These are phyloP conservation scores for Noctua janthina DNA, from an alignment of 2,888 invertebrate genomes.

Conservation along the genomic window DNA sequence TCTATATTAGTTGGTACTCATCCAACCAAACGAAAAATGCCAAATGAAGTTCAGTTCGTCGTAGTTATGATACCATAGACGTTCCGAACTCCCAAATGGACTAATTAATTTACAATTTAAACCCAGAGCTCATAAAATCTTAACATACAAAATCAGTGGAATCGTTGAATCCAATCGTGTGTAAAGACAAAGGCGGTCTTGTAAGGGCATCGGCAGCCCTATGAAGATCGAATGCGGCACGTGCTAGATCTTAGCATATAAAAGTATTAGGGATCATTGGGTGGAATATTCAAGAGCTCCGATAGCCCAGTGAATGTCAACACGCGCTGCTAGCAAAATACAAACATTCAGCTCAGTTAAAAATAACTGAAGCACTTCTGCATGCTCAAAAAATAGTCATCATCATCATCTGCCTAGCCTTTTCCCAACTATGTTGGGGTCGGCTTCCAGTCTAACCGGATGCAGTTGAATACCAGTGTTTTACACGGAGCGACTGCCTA, in stretches of 20 bases:
- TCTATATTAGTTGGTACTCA: background rate
- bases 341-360: background rate
- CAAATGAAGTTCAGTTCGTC: background rate
- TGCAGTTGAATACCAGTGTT: no score
- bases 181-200: conserved; percentile 67
- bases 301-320: conserved; percentile 57
- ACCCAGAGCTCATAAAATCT: conserved; percentile 44
- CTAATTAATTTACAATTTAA: background rate
- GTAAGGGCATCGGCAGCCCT: conserved; percentile 60
- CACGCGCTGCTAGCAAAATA: conserved; percentile 24
- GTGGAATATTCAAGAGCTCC: conserved; percentile 65
- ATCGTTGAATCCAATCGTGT: conserved; percentile 50
- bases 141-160: conserved; percentile 44
- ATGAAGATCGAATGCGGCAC: conserved; percentile 71
- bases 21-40: background rate
- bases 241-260: conserved; percentile 14
- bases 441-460: no score
- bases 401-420: no score
- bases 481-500: no score
- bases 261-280: background rate
- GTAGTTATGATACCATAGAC: background rate
- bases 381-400: background rate
- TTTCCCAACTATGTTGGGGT: no score
- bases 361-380: background rate
- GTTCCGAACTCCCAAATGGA: background rate